Conservation (phyloP, 2,797 vertebrate species). For the Onychomys torridus region DNA sequence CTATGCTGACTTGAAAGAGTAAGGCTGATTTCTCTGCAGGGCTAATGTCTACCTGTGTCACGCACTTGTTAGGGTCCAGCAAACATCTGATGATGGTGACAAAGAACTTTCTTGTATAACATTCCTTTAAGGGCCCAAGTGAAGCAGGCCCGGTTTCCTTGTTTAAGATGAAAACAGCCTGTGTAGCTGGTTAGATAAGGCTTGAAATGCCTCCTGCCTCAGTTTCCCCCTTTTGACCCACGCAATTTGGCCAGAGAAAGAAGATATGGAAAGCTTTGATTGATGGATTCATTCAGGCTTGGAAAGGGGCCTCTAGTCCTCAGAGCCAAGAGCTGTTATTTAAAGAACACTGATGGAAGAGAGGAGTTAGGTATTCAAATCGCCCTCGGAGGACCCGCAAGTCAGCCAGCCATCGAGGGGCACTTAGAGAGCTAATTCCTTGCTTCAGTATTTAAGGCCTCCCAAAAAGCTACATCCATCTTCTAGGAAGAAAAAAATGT, state of each 20-base stretch:
- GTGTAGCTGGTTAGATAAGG: background rate
- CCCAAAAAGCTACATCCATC: slow-evolving; percentile 83
- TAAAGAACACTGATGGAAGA: slow-evolving; percentile 81
- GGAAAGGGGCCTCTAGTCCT: slow-evolving; percentile 52
- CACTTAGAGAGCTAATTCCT: slow-evolving; percentile 84
- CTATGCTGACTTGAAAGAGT: background rate
- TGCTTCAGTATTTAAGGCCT: slow-evolving; percentile 84
- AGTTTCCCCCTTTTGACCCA: slow-evolving; percentile 33
- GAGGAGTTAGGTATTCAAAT: slow-evolving; percentile 68
- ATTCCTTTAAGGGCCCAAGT: background rate
- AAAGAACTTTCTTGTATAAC: background rate
- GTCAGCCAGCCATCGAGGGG: slow-evolving; percentile 64
- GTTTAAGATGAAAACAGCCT: background rate
- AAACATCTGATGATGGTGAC: background rate
- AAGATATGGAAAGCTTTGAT: slow-evolving; percentile 54
- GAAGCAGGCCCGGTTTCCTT: background rate
- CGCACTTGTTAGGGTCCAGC: too few species aligned
- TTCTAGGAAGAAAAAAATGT: slow-evolving; percentile 75
- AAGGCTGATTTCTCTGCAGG: background rate
- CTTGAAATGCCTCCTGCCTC: slow-evolving; percentile 56
- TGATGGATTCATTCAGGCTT: slow-evolving; percentile 73
- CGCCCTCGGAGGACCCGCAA: slow-evolving; percentile 62
- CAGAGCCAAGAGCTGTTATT: slow-evolving; percentile 77
- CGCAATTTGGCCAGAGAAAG: background rate
- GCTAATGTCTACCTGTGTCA: background rate